A percentile compares a stretch with the other conserved stretches of the same genome.
Conservation (phyloP, 1,140 invertebrate genomes). For the Pachypeltis micranthus region DNA sequence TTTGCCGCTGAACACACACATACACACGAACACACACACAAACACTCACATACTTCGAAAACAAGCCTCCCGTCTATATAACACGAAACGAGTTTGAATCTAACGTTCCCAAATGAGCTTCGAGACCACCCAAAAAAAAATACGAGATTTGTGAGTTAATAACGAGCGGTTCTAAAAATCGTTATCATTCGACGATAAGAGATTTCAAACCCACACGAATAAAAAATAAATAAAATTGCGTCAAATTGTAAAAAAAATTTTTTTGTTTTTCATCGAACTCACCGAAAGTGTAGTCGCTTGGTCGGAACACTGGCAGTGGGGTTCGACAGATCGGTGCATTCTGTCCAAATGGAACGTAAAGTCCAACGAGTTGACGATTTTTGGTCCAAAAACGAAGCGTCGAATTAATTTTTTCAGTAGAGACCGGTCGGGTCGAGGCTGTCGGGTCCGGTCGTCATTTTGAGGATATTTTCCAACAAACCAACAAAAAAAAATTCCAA, state of each 20-base stretch:
- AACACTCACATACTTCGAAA: neutral
- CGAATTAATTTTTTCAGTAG: neutral
- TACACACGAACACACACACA: neutral
- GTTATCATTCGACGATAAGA: no score
- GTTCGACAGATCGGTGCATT: neutral
- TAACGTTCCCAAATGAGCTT: no score
- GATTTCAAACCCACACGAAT: no score
- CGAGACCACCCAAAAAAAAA: no score
- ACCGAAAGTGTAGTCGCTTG: neutral
- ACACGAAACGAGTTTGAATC: neutral
- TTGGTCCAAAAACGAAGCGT: neutral
- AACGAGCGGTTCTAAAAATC: no score
- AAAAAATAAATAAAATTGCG: no score
- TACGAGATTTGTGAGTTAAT: no score
- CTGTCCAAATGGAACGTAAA: neutral
- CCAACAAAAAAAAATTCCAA: no score
- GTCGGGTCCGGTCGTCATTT: neutral
- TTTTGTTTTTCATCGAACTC: no score
- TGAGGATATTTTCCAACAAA: no score
- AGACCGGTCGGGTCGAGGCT: conserved; percentile 1
- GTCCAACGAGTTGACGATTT: neutral
- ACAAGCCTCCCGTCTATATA: neutral
- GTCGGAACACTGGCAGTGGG: conserved; percentile 4
- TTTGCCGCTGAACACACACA: neutral
- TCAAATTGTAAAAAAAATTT: no score